Evolutionary conservation across 2,797 vertebrate genomes (phyloP), one percentile per base, ranked within the genome.

Genomic region (Etheostoma perlongum): DNA sequence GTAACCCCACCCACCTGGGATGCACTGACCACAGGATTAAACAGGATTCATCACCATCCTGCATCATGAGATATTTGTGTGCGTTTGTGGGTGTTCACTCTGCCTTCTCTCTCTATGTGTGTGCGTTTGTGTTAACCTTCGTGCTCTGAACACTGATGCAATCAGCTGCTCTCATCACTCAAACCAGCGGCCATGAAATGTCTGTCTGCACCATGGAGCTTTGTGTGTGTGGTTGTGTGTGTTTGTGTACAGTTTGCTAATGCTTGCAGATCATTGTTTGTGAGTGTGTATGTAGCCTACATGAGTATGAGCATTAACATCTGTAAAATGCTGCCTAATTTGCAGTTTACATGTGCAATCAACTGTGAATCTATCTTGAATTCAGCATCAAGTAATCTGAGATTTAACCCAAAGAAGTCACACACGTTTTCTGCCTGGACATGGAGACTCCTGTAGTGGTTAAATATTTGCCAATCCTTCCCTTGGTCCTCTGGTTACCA

Each of bases 101-200:
- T 21, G 23, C 33, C 44, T 46, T 51, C 44, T 55, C 12, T 25
- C 40, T 58, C 23, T 25, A 2, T 48, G 3, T 80, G 15, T 80
- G 15, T 76, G 57, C 59, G 67, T 76, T 19, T 73, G 62, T 21
- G 63, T 42, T 85, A 49, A 84, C 69, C 79, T 80, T 54, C 13
- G 64, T 74, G 78, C 49, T 76, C 53, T 59, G 58, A 67, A 74
- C 81, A 69, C 76, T 67, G 75, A 86, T 68, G 75, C 85, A 88
- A 86, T 89, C 90, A 87, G 60, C 63, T 83, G 58, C 74, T 87
- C 82, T 90, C 84, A 89, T 89, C 83, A 83, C 74, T 91, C 88
- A 91, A 69, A 79, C 44, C 79, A 66, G 76, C 13, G 66, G 80
- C 88, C 89, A 73, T 89, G 87, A 86, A 67, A 81, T 58, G 84